Base-by-base conservation (phyloP, 1,140 invertebrate species). In the Melitaea cinxia region DNA sequence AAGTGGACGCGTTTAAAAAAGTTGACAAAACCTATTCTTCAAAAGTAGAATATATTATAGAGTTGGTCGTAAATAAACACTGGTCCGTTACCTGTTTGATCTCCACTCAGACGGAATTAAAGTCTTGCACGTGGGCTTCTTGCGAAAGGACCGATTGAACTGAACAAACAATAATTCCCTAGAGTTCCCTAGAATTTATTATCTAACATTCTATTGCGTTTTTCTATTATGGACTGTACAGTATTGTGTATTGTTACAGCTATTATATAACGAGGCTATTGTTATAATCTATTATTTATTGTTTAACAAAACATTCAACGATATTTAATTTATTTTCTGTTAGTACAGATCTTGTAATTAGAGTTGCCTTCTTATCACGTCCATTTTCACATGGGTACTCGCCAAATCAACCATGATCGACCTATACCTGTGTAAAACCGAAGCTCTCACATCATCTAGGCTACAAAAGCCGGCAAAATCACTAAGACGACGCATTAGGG, bases 81-180 rank as follows among this genome's bases (percentile, higher is more conserved):
- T 9, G 24, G 28, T 14, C 12, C 19, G 55, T 39, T 45, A 35
- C 55, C 37, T 47, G 37, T 28, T 62, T 39, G 39, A 62, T 37
- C 50, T 53, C 60, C 39, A 54, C 60, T 62, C 52, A 62, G 60
- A 62, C 60, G 37, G 39, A 52, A 54, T 62, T 62, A 62, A 26
- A 45, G 50, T 47, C 52, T 14, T 24, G 47, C 42, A 47, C 42
- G 42, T 23, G 42, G 21, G 21, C 42, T 17, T 45, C 47, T 9
- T 52, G n/a, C 50, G 42, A 23, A 39, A 56, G 4, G 35, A 37
- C 26, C 19, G 19, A 54, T 15, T 21, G 33, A 26, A 37, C 37
- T 26, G 15, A 62, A 45, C 37, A 62, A 62, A 45, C 26, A 54
- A 52, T 21, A 45, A 12, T 6, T 14, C 19, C 24, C 12, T 55